Base-by-base conservation (phyloP, 1,140 invertebrate species). In the Calycopis cecrops region DNA sequence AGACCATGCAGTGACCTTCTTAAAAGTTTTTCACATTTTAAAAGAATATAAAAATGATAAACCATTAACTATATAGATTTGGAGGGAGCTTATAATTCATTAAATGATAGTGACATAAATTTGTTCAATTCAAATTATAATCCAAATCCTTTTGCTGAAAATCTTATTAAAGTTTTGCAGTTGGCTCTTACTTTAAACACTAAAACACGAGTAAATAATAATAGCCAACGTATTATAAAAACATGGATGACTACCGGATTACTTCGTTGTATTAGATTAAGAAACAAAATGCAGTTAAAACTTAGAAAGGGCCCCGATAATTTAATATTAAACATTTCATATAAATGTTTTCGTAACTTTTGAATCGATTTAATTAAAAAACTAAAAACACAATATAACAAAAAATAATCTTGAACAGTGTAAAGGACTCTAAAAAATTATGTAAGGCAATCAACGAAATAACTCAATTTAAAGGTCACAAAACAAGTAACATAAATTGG, bases 261-360 rank as follows among this genome's bases (percentile, higher is more conserved):
- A 42, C 12, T 42, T 42, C 12, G 16, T 14, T 42, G 40, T 16
- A 42, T 42, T 42, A 42, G 8, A n/a, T 8, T 14, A 14, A 11
- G 40, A 12, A 42, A 42, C 40, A 42, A 42, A 42, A 8, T 42
- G 16, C 40, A 42, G 12, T 14, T 12, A 21, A 17, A 48, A 48
- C 8, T 33, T 21, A 11, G 11, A 18, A 48, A 33, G 2, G 16
- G 7, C 18, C 9, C 47, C 14, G 11, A 9, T 9, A 21, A 48
- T 21, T 11, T 18, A 48, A 48, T 21, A 17, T 18, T 21, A n/a
- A 48, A 48, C 8, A 11, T 48, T 21, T 18, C 47, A 18, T 48
- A 48, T 18, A 42, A 16, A 42, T 2, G 40, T 12, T 42, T 14
- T 42, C 40, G 40, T 16, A 42, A 42, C 12, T 42, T 14, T 42